Base-by-base conservation (phyloP, 2,113 vertebrate genomes). In the Actenoides lindsayi region DNA sequence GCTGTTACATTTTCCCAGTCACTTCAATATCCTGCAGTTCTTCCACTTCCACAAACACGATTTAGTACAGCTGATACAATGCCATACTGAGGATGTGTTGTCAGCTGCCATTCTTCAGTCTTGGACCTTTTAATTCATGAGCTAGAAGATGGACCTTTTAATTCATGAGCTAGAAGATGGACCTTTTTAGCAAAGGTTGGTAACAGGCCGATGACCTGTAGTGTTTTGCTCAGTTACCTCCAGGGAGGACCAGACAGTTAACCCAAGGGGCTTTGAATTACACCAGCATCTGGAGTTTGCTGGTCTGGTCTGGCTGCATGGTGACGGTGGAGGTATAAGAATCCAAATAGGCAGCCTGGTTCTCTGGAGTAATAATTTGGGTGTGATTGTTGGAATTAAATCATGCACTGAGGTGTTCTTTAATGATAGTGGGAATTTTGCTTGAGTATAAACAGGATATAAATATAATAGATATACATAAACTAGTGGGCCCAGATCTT, bases 1-100 rank as follows among this genome's bases (percentile, higher is more conserved):
- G 78, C 74, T 94, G 70, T 85, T 91, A 42, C 31, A 77, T 91
- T 95, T 94, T 96, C 39, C 64, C 46, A 94, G 74, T 93, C 46
- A 42, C 77, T 92, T 79, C 57, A 92, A 69, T 93, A 68, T 81
- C 83, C 90, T 74, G 42, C 76, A 83, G 68, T 92, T 91, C 53
- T 60, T 93, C 54, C 74, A 67, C 41, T 93, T 89, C 86, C 63
- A 91, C 77, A 70, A 77, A 65, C 63, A 37, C 54, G 50, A 27
- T 79, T 79, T 89, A 71, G 92, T 37, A 28, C 86, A 82, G 89
- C 65, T 73, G 67, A 93, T 79, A 83, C 8, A 76, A 67, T 76
- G 78, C 54, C 37, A 23, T 65, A 67, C 48, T 18, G 44, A 92
- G 69, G 76, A 41, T 84, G 60, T 80, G 50, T 59, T 90, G 67